Evolutionary conservation across 53 echinoderm and acorn worm species (phyloP).

Genomic region (Luidia sarsii): DNA sequence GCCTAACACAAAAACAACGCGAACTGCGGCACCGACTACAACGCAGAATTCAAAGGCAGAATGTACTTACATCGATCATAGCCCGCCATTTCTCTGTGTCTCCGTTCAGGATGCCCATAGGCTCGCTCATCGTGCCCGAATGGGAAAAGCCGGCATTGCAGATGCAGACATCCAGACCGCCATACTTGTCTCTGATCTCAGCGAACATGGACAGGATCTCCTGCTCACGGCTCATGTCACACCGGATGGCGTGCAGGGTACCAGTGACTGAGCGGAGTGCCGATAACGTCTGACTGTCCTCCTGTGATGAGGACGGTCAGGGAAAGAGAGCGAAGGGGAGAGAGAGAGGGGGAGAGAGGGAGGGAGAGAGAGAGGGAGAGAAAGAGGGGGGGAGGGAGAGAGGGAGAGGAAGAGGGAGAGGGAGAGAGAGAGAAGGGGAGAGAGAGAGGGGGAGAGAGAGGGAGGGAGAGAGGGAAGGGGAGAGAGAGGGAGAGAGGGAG

Average conservation of each 20-base stretch:
- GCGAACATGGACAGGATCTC: constrained; percentile 73
- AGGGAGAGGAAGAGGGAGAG: no score
- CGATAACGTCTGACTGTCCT: constrained; percentile 24
- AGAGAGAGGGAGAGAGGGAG: no score
- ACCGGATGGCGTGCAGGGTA: constrained; percentile 56
- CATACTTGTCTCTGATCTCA: constrained; percentile 54
- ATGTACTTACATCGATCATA: constrained; percentile 54
- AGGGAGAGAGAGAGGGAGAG: no score
- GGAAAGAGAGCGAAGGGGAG: neutral
- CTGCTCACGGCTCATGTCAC: constrained; percentile 62
- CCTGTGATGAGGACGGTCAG: constrained; percentile 12
- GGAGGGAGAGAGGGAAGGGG: no score
- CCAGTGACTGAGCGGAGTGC: constrained; percentile 30
- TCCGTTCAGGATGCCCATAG: constrained; percentile 48
- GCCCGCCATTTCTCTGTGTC: constrained; percentile 53
- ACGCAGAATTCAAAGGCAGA: neutral
- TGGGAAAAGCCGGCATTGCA: constrained; percentile 59
- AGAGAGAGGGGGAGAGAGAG: no score
- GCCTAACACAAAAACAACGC: no score
- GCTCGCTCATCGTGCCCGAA: neutral
- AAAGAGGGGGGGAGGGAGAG: no score
- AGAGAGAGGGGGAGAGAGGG: no score
- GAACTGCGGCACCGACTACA: no score
- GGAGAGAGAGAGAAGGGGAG: no score
- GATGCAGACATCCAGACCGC: constrained; percentile 74